Evolutionary conservation across 2,888 invertebrate species (phyloP), one percentile per base, ranked within the genome.

Genomic region (Cheilosia soror): DNA sequence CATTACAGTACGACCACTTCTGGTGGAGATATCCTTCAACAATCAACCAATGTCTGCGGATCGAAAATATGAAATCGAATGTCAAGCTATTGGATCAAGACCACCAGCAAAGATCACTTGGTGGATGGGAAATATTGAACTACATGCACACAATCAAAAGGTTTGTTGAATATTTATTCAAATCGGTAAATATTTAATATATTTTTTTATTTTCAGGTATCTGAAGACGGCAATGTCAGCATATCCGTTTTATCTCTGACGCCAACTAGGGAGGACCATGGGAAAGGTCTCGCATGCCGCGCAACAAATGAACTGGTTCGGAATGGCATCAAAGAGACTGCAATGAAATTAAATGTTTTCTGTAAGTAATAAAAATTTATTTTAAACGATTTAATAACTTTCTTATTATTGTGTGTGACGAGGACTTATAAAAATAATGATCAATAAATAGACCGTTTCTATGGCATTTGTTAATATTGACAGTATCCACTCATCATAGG

Each of bases 41-140:
- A 96, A 96, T 90, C 96, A 96, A 89, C 97, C 97, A 0, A 93
- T 98, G 81, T 96, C 97, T 42, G 97, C 97, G 0, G 96, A 96
- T 86, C 94, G 96, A 89, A 95, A 95, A 90, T 96, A 97, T 87
- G 96, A 96, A 90, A 94, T 98, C 87, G 95, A 95, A 44, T 98
- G 98, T 91, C 95, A 96, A 90, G 95, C 96, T 0, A 94, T 95
- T 60, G 98, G 98, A 0, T 97, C 98, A 4, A 93, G 97, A 85
- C 97, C 98, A 0, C 96, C 97, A 0, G 97, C 97, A 0, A 94
- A 95, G 89, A 95, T 98, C 85, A 95, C 96, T 0, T 98, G 98
- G 98, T 96, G 95, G 95, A 94, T 97, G 93, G 96, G 96, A 89
- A 95, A 94, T 58, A 94, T 94, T 84, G 95, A 94, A 88, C 92